Base-by-base conservation (phyloP, 1,140 invertebrate species). In the Hirudo medicinalis region DNA sequence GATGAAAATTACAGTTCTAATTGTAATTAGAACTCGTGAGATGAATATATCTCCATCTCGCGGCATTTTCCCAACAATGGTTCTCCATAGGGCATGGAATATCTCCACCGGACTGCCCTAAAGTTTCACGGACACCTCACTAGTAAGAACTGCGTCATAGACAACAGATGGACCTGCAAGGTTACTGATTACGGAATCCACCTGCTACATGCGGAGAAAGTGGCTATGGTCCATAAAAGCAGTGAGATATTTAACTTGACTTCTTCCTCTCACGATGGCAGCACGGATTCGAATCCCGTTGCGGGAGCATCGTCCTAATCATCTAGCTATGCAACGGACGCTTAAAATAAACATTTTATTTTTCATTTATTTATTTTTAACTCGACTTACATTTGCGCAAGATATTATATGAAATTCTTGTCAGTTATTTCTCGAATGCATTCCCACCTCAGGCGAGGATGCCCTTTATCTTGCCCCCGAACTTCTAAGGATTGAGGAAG, bases 101-200 rank as follows among this genome's bases (percentile, higher is more conserved):
- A 91, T 83, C 88, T 97, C 80, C 93, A 97, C 80, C 86, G 88
- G 72, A 74, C 75, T 25, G 88, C 89, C 81, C 84, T 96, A 79
- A 86, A 87, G 76, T 89, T 86, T 81, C 94, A 97, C 83, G 93
- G 94, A 76, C 94, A 95, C 86, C 87, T 97, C 75, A 97, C 96
- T 82, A 94, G 92, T 75, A 92, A 91, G 74, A 97, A 96, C 85
- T 86, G 85, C 75, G 90, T 94, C 68, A 90, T 95, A 54, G 94
- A 91, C 69, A 92, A 90, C 75, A 87, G 92, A 66, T 97, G 92
- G 92, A 90, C 94, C 80, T 85, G 96, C 22, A 88, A 94, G 86
- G 87, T 97, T 40, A 91, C 92, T 19, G 92, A 95, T 84, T 97
- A 94, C 84, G 93, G 93, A 70, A 85, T 95, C 43, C 88, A 91